A percentile compares a stretch with the other conserved stretches of the same genome.
Evolutionary conservation across 92 coral and sea anemone species (phyloP).

Genomic region (Ricordea florida): DNA sequence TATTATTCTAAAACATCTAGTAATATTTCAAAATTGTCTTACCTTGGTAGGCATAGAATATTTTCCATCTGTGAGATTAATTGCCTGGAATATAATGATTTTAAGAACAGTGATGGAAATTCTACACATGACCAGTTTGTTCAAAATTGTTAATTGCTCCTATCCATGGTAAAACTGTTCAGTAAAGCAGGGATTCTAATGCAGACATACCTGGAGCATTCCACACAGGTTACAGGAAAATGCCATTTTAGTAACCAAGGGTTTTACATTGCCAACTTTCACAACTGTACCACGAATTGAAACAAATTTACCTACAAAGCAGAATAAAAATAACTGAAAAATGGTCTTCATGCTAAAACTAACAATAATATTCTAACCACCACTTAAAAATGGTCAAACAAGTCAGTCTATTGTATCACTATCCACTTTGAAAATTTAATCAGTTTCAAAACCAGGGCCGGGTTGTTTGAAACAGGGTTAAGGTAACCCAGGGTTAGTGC

Average conservation of each 20-base stretch:
- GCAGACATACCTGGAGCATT: constrained; percentile 77
- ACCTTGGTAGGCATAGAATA: constrained; percentile 92
- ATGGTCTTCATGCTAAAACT: not conserved
- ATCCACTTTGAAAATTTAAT: too few relatives aligned
- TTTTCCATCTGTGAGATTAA: constrained; percentile 86
- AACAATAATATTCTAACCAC: not conserved
- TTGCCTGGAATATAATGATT: constrained; percentile 44
- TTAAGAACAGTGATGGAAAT: not conserved
- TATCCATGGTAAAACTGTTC: too few relatives aligned
- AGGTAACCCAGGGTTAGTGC: too few relatives aligned
- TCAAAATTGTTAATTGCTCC: too few relatives aligned
- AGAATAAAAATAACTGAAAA: not conserved
- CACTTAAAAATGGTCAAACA: not conserved
- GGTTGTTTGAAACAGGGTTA: too few relatives aligned
- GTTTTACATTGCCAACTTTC: constrained; percentile 94
- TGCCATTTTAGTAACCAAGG: constrained; percentile 93
- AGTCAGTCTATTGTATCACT: too few relatives aligned
- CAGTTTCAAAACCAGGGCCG: too few relatives aligned
- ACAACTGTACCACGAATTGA: constrained; percentile 97
- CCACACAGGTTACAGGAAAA: constrained; percentile 90
- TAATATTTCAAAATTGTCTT: not conserved
- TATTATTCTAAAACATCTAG: too few relatives aligned
- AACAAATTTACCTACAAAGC: constrained; percentile 83
- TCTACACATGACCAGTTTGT: not conserved
- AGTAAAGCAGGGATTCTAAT: too few relatives aligned